Evolutionary conservation across 2,113 vertebrate genomes (phyloP).

Genomic region (Apistogramma diplotaenia): DNA sequence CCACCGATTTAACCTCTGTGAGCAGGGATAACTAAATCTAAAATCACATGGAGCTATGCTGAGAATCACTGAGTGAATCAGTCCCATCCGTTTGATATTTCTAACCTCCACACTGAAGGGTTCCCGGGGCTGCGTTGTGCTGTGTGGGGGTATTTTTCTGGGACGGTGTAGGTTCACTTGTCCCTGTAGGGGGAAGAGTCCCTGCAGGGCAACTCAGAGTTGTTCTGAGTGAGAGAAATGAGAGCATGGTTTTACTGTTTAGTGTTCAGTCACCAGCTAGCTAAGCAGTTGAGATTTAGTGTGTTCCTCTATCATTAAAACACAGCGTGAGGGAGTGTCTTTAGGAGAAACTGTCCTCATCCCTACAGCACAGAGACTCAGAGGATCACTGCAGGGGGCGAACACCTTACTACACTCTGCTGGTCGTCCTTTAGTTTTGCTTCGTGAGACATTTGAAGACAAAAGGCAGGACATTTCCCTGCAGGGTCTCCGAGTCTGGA

Average conservation of each 20-base stretch:
- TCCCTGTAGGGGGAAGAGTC: neutral
- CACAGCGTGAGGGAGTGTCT: neutral
- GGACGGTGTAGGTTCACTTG: neutral
- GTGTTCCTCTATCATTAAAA: neutral
- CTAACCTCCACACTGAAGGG: neutral
- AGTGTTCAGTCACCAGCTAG: neutral
- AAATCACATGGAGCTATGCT: neutral
- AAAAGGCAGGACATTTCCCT: neutral
- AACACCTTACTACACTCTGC: neutral
- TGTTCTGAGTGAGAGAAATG: neutral
- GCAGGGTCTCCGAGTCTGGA: neutral
- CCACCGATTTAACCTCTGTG: neutral
- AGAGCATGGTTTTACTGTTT: neutral
- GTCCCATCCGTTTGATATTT: neutral
- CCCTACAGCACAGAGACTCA: neutral
- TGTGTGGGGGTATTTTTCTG: neutral
- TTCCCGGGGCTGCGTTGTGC: neutral
- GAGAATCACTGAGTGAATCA: neutral
- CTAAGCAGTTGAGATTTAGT: neutral
- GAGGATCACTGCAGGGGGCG: too few species aligned
- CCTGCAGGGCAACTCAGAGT: neutral
- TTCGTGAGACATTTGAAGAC: neutral
- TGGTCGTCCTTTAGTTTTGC: neutral
- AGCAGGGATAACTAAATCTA: neutral
- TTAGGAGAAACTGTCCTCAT: neutral